Evolutionary conservation across 2,113 vertebrate species (phyloP).

Genomic region (Octodon degus): DNA sequence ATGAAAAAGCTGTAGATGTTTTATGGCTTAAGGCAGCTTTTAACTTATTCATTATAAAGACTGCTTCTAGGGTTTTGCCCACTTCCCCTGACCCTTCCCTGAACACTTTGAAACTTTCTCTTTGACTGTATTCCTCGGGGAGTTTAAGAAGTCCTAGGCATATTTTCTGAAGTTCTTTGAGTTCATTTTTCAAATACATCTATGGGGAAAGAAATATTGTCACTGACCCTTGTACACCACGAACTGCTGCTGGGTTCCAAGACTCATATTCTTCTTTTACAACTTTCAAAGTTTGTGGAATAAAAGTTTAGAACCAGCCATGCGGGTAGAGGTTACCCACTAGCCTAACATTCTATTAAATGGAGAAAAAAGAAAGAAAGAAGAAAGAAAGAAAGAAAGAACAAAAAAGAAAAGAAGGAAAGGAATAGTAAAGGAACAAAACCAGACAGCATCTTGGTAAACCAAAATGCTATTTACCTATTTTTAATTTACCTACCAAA

Average conservation of each 20-base stretch:
- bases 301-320: constrained; percentile 52
- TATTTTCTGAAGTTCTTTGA: constrained; percentile 66
- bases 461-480: too few species aligned
- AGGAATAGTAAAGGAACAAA: neutral
- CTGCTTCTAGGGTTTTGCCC: neutral
- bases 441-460: neutral
- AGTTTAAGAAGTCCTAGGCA: constrained; percentile 40
- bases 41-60: constrained; percentile 64
- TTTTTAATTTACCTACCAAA: constrained; percentile 2
- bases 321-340: constrained; percentile 18
- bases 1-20: constrained; percentile 56
- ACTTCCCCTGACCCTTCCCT: constrained; percentile 34
- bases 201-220: constrained; percentile 30
- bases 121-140: constrained; percentile 56
- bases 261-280: neutral
- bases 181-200: constrained; percentile 36
- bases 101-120: constrained; percentile 53
- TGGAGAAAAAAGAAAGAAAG: neutral
- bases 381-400: neutral
- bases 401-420: too few species aligned
- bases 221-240: constrained; percentile 31
- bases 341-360: neutral
- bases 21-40: constrained; percentile 52
- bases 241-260: neutral
- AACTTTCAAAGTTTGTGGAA: constrained; percentile 57